Percentiles rank a stretch among this genome's conserved stretches.
Evolutionary conservation across 2,797 vertebrate species (phyloP).

Genomic region (Pipistrellus pipistrellus): DNA sequence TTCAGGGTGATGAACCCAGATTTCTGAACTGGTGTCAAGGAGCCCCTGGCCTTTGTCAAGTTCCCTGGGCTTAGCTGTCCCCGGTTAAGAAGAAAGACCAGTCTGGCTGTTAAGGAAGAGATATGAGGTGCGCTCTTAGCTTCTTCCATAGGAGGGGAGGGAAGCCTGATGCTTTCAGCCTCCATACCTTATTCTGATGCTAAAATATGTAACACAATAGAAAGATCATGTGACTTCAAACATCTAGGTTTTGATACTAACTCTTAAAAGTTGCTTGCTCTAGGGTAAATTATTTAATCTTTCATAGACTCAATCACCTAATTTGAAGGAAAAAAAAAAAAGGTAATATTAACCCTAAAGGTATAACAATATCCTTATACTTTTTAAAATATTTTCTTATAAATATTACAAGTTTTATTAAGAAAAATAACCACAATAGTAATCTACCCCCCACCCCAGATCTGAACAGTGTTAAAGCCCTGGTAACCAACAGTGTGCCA

Average conservation of each 20-base stretch:
- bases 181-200: not conserved
- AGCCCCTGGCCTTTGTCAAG: constrained; percentile 28
- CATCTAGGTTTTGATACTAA: constrained; percentile 13
- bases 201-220: not conserved
- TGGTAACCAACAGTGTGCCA: not conserved
- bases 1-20: not conserved
- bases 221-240: not conserved
- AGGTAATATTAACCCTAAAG: not conserved
- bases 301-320: constrained; percentile 15
- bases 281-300: not conserved
- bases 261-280: not conserved
- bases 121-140: not conserved
- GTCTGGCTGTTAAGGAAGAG: constrained; percentile 7
- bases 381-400: constrained; percentile 41
- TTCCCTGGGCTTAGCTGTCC: not conserved
- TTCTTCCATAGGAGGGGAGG: not conserved
- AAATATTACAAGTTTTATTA: constrained; percentile 49
- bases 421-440: constrained; percentile 32
- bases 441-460: not conserved
- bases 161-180: not conserved
- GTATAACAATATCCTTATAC: constrained; percentile 1
- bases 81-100: constrained; percentile 43
- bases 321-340: constrained; percentile 19
- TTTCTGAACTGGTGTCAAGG: not conserved
- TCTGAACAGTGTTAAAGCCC: not conserved